Evolutionary conservation across 2,888 invertebrate species (phyloP).

Genomic region (Glaucopsyche alexis): DNA sequence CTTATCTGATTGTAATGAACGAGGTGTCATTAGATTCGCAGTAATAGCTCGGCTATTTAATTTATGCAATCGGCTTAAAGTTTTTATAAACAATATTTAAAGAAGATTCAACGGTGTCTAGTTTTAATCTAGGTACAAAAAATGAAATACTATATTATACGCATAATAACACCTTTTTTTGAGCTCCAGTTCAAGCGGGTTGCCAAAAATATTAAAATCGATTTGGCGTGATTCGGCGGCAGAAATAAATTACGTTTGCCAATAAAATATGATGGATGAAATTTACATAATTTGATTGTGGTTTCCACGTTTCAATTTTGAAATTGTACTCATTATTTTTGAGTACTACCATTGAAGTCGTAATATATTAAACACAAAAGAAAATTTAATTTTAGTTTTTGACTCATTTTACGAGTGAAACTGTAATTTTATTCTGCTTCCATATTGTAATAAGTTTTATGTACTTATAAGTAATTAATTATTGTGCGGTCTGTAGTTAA

Average conservation of each 20-base stretch:
- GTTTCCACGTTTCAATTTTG: slow-evolving; percentile 34
- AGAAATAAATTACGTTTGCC: slow-evolving; percentile 49
- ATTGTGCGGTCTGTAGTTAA: background rate
- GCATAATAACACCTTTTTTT: background rate
- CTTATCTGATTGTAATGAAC: too few species aligned
- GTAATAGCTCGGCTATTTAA: too few species aligned
- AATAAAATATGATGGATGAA: slow-evolving; percentile 46
- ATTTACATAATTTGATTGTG: slow-evolving; percentile 39
- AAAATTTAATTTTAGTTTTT: slow-evolving; percentile 12
- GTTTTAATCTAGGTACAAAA: too few species aligned
- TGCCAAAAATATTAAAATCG: slow-evolving; percentile 44
- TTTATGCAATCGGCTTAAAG: too few species aligned
- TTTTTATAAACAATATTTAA: too few species aligned
- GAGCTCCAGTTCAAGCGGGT: slow-evolving; percentile 45
- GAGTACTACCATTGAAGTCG: slow-evolving; percentile 29
- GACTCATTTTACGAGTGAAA: slow-evolving; percentile 5
- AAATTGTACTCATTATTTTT: slow-evolving; percentile 36
- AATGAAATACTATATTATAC: too few species aligned
- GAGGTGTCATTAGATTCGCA: too few species aligned
- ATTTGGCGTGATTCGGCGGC: slow-evolving; percentile 44
- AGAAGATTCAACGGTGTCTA: too few species aligned
- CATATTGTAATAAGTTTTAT: background rate
- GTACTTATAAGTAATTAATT: background rate
- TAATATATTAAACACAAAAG: slow-evolving; percentile 31
- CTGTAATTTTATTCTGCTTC: background rate